phyloP scores from a whole-genome alignment of 1,140 invertebrate species.

The Hyposmocoma kahamanoa region DNA sequence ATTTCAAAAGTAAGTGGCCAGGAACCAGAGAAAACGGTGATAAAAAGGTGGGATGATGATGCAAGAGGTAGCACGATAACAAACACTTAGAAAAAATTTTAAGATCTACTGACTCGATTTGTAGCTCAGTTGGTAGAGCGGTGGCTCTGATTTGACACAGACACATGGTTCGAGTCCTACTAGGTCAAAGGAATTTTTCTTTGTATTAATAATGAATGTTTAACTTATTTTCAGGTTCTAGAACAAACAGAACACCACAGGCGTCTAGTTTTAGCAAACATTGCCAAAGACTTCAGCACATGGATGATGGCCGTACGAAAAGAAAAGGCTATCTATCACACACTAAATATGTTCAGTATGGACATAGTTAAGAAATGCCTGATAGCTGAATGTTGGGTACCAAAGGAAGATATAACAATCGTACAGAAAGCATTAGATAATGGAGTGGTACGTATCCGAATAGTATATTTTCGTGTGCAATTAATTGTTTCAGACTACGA shows the following conservation, averaged over 20 bases:
- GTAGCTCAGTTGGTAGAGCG: too few species aligned
- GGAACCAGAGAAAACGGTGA: too few species aligned
- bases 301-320: slow-evolving; percentile 94
- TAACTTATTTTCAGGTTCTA: slow-evolving; percentile 76
- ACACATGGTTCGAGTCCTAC: too few species aligned
- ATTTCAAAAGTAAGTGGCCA: too few species aligned
- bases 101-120: too few species aligned
- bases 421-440: slow-evolving; percentile 88
- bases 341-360: slow-evolving; percentile 77
- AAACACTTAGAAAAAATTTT: too few species aligned
- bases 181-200: too few species aligned
- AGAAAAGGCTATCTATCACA: slow-evolving; percentile 86
- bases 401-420: slow-evolving; percentile 81
- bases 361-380: slow-evolving; percentile 90
- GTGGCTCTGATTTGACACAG: too few species aligned
- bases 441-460: slow-evolving; percentile 83
- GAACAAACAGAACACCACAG: slow-evolving; percentile 95
- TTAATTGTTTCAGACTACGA: too few species aligned
- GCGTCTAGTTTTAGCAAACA: slow-evolving; percentile 87
- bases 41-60: too few species aligned
- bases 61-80: too few species aligned
- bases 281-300: slow-evolving; percentile 90
- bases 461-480: too few species aligned
- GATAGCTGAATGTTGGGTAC: slow-evolving; percentile 95
- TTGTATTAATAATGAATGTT: slow-evolving; percentile 4